A percentile compares a stretch with the other conserved stretches of the same genome.
These are phyloP conservation scores for Calephelis perditalis DNA, from an alignment of 2,888 invertebrate genomes.

Conservation along the genomic window DNA sequence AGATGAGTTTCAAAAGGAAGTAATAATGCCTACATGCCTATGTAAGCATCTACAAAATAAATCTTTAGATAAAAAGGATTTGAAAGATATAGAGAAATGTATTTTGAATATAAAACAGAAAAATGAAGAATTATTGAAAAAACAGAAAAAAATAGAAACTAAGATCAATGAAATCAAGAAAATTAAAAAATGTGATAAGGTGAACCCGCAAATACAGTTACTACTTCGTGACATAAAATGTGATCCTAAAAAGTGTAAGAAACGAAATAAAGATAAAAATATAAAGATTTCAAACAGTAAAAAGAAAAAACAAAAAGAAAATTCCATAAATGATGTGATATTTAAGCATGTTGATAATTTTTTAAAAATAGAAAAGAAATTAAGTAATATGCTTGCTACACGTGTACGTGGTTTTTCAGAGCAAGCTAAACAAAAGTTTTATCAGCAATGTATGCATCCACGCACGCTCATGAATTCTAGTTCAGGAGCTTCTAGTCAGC, in stretches of 20 bases:
- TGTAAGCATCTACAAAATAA: neutral
- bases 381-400: constrained; percentile 16
- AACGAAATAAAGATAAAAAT: neutral
- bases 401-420: constrained; percentile 20
- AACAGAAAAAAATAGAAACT: neutral
- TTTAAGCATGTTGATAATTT: constrained; percentile 26
- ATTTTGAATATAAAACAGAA: constrained; percentile 8
- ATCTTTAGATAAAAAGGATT: neutral
- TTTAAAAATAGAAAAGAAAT: constrained; percentile 24
- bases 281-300: constrained; percentile 17
- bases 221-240: neutral
- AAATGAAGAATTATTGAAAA: constrained; percentile 7
- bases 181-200: neutral
- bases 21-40: neutral
- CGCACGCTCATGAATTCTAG: neutral
- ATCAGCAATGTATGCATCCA: neutral
- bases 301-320: constrained; percentile 12
- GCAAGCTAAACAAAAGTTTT: neutral
- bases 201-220: neutral
- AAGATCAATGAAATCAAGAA: constrained; percentile 4
- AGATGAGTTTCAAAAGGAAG: neutral
- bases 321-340: constrained; percentile 14
- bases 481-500: constrained; percentile 8
- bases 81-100: constrained; percentile 6
- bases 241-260: neutral